These are phyloP conservation scores for Leptobrachium leishanense DNA, from an alignment of 2,113 vertebrate species.

Conservation along the genomic window DNA sequence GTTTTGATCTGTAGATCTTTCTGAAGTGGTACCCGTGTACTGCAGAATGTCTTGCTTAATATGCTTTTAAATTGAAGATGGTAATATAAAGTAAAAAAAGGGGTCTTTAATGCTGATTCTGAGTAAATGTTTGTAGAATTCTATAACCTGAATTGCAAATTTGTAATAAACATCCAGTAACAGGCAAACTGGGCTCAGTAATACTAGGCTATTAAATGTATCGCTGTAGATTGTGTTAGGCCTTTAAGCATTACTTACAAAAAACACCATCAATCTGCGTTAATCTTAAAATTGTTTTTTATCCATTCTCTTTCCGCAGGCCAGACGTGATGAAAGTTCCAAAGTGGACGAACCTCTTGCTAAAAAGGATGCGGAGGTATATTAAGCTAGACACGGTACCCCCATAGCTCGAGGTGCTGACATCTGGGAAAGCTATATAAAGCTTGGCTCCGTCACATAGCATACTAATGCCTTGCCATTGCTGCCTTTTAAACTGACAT, in stretches of 20 bases:
- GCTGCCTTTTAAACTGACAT: conserved; percentile 15
- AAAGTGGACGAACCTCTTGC: conserved; percentile 69
- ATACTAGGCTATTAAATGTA: no score
- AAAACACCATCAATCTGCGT: conserved; percentile 33
- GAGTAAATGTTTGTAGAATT: no score
- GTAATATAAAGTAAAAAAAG: no score
- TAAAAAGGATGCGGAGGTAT: conserved; percentile 77
- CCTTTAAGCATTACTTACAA: conserved; percentile 30
- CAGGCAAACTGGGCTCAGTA: no score
- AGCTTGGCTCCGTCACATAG: conserved; percentile 5
- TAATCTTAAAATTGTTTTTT: conserved; percentile 17
- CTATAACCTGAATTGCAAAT: no score
- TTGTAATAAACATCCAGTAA: no score
- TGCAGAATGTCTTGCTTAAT: no score
- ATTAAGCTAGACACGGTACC: conserved; percentile 12
- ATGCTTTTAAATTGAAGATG: no score
- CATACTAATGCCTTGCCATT: conserved; percentile 24
- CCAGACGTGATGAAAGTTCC: conserved; percentile 73
- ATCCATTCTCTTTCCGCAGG: conserved; percentile 54
- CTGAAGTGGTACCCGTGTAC: no score
- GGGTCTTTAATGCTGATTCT: no score
- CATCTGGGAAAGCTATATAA: conserved; percentile 25
- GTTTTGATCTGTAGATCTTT: no score
- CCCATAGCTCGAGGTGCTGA: background rate
- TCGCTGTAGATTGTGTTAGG: background rate